Conservation (phyloP, 2,888 invertebrate species). For the Rhingia campestris region DNA sequence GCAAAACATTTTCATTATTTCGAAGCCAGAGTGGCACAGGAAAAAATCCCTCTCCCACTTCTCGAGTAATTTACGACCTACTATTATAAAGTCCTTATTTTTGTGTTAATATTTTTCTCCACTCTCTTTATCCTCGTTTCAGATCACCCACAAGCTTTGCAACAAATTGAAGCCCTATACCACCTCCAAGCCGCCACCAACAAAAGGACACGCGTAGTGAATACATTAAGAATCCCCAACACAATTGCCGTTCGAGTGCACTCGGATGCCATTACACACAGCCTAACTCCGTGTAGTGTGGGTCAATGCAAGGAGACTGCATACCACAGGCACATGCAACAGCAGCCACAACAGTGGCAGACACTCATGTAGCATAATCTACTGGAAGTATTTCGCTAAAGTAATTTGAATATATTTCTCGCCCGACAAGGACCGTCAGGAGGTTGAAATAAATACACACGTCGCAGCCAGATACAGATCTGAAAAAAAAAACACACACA, state of each 20-base stretch:
- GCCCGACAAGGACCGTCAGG: conserved; percentile 37
- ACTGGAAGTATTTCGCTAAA: conserved; percentile 31
- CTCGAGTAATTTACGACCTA: conserved; percentile 30
- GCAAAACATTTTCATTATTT: conserved; percentile 19
- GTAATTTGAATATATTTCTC: conserved; percentile 66
- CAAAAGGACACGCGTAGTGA: conserved; percentile 16
- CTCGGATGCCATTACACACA: background rate
- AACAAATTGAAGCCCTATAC: conserved; percentile 13
- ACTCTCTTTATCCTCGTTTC: conserved; percentile 33
- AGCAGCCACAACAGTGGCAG: conserved; percentile 30
- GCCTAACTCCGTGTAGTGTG: conserved; percentile 2
- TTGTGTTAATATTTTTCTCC: conserved; percentile 38
- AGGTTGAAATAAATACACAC: conserved; percentile 34
- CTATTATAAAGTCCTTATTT: conserved; percentile 4
- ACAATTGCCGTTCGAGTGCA: background rate
- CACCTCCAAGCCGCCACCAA: background rate
- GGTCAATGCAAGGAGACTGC: conserved; percentile 8
- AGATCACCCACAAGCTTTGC: conserved; percentile 27
- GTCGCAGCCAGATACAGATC: conserved; percentile 27
- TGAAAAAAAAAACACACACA: conserved; percentile 10
- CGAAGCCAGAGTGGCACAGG: background rate
- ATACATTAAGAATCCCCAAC: background rate
- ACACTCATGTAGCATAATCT: conserved; percentile 12
- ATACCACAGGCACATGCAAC: conserved; percentile 26
- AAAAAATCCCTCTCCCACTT: conserved; percentile 5